Percentiles rank a stretch among this genome's conserved stretches.
Conservation (phyloP, 2,797 vertebrate species). For the Mormyrus hasselquistii region DNA sequence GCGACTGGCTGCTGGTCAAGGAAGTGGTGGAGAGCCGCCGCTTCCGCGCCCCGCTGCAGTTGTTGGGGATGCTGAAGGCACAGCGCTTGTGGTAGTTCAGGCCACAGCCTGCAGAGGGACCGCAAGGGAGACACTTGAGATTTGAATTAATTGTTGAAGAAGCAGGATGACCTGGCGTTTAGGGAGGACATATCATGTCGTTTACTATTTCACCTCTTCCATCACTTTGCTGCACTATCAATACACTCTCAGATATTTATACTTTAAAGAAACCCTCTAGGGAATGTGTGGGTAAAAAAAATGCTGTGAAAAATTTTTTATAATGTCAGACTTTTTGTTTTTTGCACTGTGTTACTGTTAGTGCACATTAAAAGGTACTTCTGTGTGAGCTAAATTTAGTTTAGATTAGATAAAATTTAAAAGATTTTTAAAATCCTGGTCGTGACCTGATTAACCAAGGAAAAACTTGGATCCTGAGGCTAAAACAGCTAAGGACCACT, state of each 20-base stretch:
- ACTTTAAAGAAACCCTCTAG: not conserved
- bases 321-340: not conserved
- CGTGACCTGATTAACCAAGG: not conserved
- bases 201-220: not conserved
- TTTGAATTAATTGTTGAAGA: not conserved
- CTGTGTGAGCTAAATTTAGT: not conserved
- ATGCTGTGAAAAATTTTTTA: not conserved
- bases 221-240: not conserved
- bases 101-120: conserved; percentile 73
- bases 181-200: not conserved
- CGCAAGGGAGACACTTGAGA: conserved; percentile 24
- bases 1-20: conserved; percentile 71
- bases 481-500: not conserved
- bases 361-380: not conserved
- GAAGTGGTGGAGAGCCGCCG: conserved; percentile 80
- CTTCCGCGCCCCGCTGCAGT: conserved; percentile 83
- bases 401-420: not conserved
- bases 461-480: not conserved
- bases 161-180: not conserved
- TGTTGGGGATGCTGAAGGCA: conserved; percentile 89
- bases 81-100: conserved; percentile 91
- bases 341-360: not conserved
- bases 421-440: not conserved
- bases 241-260: not conserved
- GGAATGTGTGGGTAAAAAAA: not conserved